Evolutionary conservation across 2,797 vertebrate species (phyloP), one percentile per base, ranked within the genome.

Genomic region (Hyperoplus lanceolatus): DNA sequence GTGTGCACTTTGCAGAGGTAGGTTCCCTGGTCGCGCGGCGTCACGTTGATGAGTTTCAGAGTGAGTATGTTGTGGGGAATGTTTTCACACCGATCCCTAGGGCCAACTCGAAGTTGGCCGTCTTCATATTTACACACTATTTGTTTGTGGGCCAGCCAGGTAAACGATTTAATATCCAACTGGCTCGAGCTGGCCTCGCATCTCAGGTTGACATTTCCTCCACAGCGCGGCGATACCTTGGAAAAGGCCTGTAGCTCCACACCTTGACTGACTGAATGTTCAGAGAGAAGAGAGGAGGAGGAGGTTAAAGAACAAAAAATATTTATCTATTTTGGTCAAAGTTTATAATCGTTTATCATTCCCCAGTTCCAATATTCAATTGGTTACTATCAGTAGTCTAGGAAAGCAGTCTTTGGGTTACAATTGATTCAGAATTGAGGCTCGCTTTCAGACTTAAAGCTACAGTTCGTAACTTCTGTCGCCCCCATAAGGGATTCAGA

Each of bases 1-100:
- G 84, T 70, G 14, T 0, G 50, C 0, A 94, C 8, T 29, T 91
- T 93, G 77, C 93, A 94, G 54, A 63, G 1, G 68, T 93, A 93
- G 0, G 3, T 2, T 5, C 89, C 89, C 12, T 53, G 1, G 18
- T 83, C 0, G 11, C 0, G 8, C 0, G 71, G 78, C 79, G 5
- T 86, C 58, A 92, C 46, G 4, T 88, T 70, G 48, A 11, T 3
- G 55, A 94, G 72, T 2, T 43, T 88, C 67, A 92, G 51, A 9
- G 4, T 9, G 38, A 92, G 81, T 1, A 0, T 56, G 41, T 55
- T 4, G 1, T 4, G 2, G n/a, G 0, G 0, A 3, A 11, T 10
- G 14, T 5, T 14, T 13, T 73, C 58, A 73, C 87, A 87, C 41
- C 0, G 0, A 39, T 7, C 8, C 0, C 38, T 4, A 0, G 0